phyloP scores from a whole-genome alignment of 2,113 vertebrate species.

The Barbus barbus region DNA sequence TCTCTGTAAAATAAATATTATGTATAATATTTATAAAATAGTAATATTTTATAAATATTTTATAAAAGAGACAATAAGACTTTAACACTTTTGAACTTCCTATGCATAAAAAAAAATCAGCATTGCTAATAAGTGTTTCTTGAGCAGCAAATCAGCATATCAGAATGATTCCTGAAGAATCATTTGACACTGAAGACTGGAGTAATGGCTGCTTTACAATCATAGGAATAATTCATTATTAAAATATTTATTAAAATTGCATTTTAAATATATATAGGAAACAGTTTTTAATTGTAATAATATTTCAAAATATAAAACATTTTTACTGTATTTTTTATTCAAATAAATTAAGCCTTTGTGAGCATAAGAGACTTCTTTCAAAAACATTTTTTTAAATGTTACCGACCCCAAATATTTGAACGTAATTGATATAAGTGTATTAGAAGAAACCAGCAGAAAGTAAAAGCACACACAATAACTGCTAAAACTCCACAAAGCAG shows the following conservation, averaged over 20 bases:
- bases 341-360: background rate
- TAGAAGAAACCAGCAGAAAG: background rate
- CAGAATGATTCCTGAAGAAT: background rate
- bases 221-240: background rate
- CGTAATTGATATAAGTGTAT: background rate
- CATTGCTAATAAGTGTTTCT: background rate
- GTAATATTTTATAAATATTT: no score
- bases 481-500: slow-evolving; percentile 6
- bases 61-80: no score
- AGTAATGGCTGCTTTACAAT: background rate
- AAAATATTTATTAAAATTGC: background rate
- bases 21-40: background rate
- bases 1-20: no score
- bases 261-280: background rate
- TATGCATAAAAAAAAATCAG: background rate
- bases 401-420: background rate
- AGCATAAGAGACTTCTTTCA: background rate
- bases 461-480: background rate
- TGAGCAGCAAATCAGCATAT: background rate
- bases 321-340: background rate
- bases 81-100: background rate
- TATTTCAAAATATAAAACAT: background rate
- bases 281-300: background rate
- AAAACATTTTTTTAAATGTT: background rate
- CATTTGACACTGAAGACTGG: background rate